Conservation (phyloP, 2,888 invertebrate species). For the Tetrapedia diversipes region DNA sequence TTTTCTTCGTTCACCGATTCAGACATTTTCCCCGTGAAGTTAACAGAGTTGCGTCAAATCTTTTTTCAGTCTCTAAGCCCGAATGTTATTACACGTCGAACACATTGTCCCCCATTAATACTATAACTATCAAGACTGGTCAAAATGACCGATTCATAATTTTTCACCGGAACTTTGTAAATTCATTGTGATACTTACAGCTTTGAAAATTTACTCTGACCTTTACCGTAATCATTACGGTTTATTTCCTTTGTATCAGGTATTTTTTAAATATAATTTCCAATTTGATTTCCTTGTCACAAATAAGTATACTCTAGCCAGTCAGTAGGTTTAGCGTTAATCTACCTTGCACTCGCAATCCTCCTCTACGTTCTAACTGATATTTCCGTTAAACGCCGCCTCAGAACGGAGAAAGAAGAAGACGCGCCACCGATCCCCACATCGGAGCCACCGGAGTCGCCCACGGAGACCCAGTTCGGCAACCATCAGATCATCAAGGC, state of each 20-base stretch:
- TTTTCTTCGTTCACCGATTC: neutral
- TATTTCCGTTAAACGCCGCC: neutral
- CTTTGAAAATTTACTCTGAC: too few relatives aligned
- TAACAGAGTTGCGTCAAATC: neutral
- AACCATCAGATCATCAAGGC: conserved; percentile 87
- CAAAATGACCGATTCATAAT: too few relatives aligned
- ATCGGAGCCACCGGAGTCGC: conserved; percentile 81
- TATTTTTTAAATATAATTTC: too few relatives aligned
- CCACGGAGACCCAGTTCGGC: conserved; percentile 76
- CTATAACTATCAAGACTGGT: too few relatives aligned
- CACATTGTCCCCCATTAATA: neutral
- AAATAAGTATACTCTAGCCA: too few relatives aligned
- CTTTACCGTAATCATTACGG: too few relatives aligned
- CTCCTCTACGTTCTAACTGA: neutral
- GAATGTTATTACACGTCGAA: neutral
- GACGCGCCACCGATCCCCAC: conserved; percentile 80
- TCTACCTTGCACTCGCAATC: neutral
- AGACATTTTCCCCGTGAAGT: neutral
- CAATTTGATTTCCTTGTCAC: too few relatives aligned
- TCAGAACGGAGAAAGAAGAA: conserved; percentile 79
- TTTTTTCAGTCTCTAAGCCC: neutral
- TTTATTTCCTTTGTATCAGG: too few relatives aligned
- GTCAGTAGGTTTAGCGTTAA: too few relatives aligned
- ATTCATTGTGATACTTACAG: too few relatives aligned
- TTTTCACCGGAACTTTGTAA: too few relatives aligned